Evolutionary conservation across 2,113 vertebrate species (phyloP).

Genomic region (Cyanoramphus novaezelandiae): DNA sequence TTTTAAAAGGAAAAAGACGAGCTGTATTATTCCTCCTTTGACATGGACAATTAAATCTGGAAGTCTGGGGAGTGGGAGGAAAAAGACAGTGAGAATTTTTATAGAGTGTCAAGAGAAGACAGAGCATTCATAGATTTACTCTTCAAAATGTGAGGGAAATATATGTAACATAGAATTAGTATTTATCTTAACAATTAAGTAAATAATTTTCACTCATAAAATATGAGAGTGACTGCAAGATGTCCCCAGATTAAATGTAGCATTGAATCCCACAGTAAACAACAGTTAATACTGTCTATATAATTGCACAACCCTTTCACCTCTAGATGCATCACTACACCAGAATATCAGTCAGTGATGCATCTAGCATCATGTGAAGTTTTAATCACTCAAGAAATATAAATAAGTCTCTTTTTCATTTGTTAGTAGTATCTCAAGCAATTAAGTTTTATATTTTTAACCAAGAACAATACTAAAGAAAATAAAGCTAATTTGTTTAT

Average conservation of each 20-base stretch:
- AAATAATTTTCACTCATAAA: neutral
- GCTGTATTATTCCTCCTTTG: neutral
- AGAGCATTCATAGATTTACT: neutral
- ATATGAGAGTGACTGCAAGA: neutral
- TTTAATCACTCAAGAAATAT: neutral
- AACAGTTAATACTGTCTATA: neutral
- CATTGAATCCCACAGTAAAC: neutral
- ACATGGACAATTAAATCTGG: neutral
- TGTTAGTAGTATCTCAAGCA: neutral
- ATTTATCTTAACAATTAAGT: neutral
- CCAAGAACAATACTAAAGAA: neutral
- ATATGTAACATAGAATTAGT: neutral
- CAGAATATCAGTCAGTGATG: neutral
- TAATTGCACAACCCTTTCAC: neutral
- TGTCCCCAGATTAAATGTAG: neutral
- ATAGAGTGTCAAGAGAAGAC: neutral
- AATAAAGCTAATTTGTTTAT: neutral
- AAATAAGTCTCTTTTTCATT: neutral
- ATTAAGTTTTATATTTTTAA: neutral
- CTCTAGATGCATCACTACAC: neutral
- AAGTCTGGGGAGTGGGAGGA: neutral
- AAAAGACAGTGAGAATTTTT: neutral
- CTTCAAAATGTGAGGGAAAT: neutral
- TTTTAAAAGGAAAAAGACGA: neutral
- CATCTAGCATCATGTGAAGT: neutral